These are phyloP conservation scores for Harpegnathos saltator DNA, from an alignment of 1,140 invertebrate genomes.

Conservation along the genomic window DNA sequence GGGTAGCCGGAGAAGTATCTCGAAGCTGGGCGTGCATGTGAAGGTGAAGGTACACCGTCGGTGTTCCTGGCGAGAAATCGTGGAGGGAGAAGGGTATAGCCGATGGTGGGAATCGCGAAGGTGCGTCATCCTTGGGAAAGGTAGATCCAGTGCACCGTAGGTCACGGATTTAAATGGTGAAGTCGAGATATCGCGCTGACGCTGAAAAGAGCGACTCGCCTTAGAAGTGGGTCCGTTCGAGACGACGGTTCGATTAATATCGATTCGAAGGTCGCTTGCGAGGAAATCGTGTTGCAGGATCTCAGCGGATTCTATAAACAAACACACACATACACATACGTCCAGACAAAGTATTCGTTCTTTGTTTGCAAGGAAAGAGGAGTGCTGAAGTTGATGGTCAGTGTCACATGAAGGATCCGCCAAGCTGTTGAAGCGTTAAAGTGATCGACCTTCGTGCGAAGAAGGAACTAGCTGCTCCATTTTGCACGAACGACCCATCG, in stretches of 20 bases:
- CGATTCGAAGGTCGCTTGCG: neutral
- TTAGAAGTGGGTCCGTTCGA: neutral
- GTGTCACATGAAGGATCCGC: neutral
- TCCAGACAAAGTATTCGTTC: neutral
- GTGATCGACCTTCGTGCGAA: neutral
- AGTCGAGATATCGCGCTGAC: neutral
- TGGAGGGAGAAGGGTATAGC: slow-evolving; percentile 28
- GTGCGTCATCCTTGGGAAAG: neutral
- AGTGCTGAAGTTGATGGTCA: neutral
- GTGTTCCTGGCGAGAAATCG: neutral
- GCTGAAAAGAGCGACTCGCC: neutral
- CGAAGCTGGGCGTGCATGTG: slow-evolving; percentile 19
- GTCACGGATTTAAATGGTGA: neutral
- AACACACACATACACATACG: neutral
- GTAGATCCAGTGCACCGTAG: neutral
- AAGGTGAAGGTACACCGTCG: neutral
- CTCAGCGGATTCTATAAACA: neutral
- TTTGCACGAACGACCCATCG: neutral
- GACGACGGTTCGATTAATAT: too few relatives aligned
- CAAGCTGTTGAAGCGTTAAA: neutral
- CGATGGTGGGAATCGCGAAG: neutral
- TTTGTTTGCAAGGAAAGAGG: neutral
- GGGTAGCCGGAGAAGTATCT: slow-evolving; percentile 52
- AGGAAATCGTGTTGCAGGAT: neutral
- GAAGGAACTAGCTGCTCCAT: neutral